Evolutionary conservation across 2,797 vertebrate genomes (phyloP), one percentile per base, ranked within the genome.

Genomic region (Salmo trutta): DNA sequence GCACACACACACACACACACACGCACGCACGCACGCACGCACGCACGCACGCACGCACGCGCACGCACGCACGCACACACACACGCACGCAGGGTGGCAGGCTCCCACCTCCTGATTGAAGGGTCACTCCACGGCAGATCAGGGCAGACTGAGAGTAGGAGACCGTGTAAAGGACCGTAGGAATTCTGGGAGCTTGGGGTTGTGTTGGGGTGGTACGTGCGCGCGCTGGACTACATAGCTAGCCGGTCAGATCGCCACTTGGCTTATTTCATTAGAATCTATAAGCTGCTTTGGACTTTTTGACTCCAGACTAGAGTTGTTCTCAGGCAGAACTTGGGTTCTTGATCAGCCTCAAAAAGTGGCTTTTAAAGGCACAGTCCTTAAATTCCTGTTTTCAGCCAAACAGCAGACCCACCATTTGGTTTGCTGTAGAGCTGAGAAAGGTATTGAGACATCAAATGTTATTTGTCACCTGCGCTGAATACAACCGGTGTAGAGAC

Each of bases 271-370:
- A 84, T 89, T 81, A 84, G 79, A 51, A 53, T 54, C 66, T 68
- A 10, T 90, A 87, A 89, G 86, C 87, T 76, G 71, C 82, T 90
- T 86, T 88, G 33, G 59, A 74, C 78, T 80, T 83, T 75, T 84
- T 86, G 83, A 87, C 82, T 88, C 83, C 62, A 75, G 51, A 47
- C 81, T 78, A 79, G 73, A 65, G 36, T 79, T 80, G 79, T 81
- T 80, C 81, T 79, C 73, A 81, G 73, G 84, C 21, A 1, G 75
- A n/a, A 10, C 41, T 10, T 47, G 41, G 19, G 21, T 62, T 62
- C 56, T 21, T 21, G 56, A n/a, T 7, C n/a, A 21, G 56, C n/a
- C 56, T 62, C 56, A 62, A 4, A 21, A 21, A 21, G 56, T 62
- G 65, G 6, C 12, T 67, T 31, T 14, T 67, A 67, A 67, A 67